Evolutionary conservation across 2,888 invertebrate species (phyloP).

Genomic region (Eupsilia transversa): DNA sequence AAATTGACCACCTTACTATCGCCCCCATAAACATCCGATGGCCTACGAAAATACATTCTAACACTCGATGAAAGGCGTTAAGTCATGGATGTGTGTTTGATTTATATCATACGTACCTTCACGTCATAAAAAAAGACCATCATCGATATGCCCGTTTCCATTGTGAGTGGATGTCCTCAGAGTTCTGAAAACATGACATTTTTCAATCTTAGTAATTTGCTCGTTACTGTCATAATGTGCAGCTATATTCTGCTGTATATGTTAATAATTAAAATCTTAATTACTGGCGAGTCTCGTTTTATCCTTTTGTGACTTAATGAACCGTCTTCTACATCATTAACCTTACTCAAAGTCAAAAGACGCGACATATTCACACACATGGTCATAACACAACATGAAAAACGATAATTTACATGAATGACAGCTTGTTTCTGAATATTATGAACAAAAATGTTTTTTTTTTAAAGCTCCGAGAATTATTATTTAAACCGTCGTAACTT

Average conservation of each 20-base stretch:
- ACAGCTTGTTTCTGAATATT: not conserved
- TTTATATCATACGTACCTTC: not conserved
- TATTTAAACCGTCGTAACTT: not conserved
- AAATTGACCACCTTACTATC: not conserved
- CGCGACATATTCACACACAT: conserved; percentile 2
- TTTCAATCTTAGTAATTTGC: conserved; percentile 10
- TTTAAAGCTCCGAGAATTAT: not conserved
- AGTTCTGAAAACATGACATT: conserved; percentile 11
- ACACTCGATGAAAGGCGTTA: not conserved
- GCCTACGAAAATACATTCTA: not conserved
- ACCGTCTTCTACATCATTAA: conserved; percentile 66
- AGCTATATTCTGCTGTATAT: conserved; percentile 12
- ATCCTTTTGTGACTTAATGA: conserved; percentile 64
- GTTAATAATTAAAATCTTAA: conserved; percentile 59
- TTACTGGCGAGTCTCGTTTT: conserved; percentile 48
- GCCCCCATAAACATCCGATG: not conserved
- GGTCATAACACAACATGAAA: conserved; percentile 3
- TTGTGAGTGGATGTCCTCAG: not conserved
- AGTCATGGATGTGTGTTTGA: not conserved
- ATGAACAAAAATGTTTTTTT: not conserved
- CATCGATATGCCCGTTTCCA: no score
- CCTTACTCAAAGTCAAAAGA: conserved; percentile 57
- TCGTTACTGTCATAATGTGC: conserved; percentile 3
- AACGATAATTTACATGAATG: not conserved
- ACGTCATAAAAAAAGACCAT: not conserved